Conservation (phyloP, 1,140 invertebrate genomes). For the Bombus confusus region DNA sequence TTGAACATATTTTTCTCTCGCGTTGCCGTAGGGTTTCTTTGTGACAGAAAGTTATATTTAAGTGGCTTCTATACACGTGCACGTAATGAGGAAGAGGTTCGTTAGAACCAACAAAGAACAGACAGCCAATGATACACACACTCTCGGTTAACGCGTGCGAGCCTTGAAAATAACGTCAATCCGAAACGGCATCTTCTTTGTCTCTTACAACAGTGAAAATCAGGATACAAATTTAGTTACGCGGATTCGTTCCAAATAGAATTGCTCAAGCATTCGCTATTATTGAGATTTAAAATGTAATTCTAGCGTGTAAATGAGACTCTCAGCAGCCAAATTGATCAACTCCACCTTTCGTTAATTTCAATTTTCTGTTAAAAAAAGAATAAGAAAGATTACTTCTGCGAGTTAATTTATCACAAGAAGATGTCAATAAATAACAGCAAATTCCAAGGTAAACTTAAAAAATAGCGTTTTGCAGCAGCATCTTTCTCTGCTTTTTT, state of each 20-base stretch:
- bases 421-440: no score
- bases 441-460: no score
- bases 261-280: neutral
- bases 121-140: constrained; percentile 2
- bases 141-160: neutral
- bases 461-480: no score
- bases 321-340: no score
- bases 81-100: constrained; percentile 49
- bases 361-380: neutral
- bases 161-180: constrained; percentile 24
- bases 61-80: constrained; percentile 43
- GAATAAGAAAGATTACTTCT: no score
- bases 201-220: constrained; percentile 2
- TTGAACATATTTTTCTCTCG: constrained; percentile 11
- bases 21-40: constrained; percentile 9
- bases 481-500: no score
- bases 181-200: constrained; percentile 22
- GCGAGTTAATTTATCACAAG: no score
- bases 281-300: neutral
- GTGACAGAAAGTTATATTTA: constrained; percentile 38
- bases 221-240: neutral
- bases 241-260: neutral
- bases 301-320: no score
- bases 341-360: no score
- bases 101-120: constrained; percentile 45